A percentile compares a stretch with the other conserved stretches of the same genome.
phyloP scores from a whole-genome alignment of 2,797 vertebrate species.

The Podargus strigoides region DNA sequence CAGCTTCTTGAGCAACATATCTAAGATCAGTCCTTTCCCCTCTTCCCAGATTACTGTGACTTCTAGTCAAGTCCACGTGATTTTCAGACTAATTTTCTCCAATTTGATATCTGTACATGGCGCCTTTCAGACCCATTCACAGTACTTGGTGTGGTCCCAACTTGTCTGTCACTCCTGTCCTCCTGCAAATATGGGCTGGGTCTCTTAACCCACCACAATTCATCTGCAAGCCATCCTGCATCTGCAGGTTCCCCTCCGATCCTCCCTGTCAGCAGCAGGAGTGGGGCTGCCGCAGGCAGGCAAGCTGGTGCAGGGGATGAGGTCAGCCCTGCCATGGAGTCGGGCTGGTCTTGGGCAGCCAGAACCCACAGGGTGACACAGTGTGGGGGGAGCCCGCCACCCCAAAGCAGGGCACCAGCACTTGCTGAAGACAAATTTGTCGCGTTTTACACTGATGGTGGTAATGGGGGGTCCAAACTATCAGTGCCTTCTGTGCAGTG shows the following conservation, averaged over 20 bases:
- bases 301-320: neutral
- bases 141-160: neutral
- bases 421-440: neutral
- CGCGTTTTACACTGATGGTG: neutral
- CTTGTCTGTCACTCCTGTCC: neutral
- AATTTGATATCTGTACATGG: neutral
- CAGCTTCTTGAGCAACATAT: neutral
- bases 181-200: neutral
- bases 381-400: fast-evolving
- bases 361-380: neutral
- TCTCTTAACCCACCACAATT: neutral
- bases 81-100: neutral
- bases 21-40: neutral
- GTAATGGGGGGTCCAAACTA: neutral
- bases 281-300: neutral
- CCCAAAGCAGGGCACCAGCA: neutral
- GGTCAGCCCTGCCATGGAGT: neutral
- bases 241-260: neutral
- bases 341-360: neutral
- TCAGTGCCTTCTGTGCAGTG: neutral
- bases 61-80: neutral
- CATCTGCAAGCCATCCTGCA: neutral
- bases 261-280: neutral
- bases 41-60: neutral
- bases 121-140: neutral